Base-by-base conservation (phyloP, 2,113 vertebrate genomes). In the Pelvicachromis taeniatus region DNA sequence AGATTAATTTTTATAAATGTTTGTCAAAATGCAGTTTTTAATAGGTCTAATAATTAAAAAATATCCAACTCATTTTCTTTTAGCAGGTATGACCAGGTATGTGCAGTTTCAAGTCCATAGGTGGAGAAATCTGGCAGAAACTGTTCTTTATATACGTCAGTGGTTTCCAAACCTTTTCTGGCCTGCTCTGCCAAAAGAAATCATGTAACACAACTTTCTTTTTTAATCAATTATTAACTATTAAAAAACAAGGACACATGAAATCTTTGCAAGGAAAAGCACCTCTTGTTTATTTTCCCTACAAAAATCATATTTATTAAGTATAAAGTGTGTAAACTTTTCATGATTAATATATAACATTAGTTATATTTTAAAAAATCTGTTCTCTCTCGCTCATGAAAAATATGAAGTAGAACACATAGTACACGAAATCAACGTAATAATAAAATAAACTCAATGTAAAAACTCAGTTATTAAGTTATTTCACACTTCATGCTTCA, bases 21-120 rank as follows among this genome's bases (percentile, higher is more conserved):
- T 17, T 0, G 42, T 73, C 0, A 0, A 48, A 73, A 29, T 19
- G 14, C 16, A 16, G 2, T 50, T 17, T 73, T 31, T 73, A 7
- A 7, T 40, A 65, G 8, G 5, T 11, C 40, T 48, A 29, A 17
- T 17, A 73, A 48, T 29, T 38, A 48, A 11, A 73, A 73, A 7
- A 26, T 29, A 73, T 3, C 23, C 40, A 61, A n/a, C 31, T 35
- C 58, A 48, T 48, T 70, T 14, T 26, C 2, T 4, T 40, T 65
- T 40, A 65, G 35, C 4, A 65, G 35, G 12, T 65, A 35, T 65
- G 35, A 19, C 6, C 33, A 40, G 35, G 4, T 42, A 4, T 9
- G 35, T 42, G 12, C n/a, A 16, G 45, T 48, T 5, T 48, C 45
- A 16, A 16, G 45, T 12, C 42, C 42, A 26, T 26, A 0, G 21